These are phyloP conservation scores for Acanthopleura granulata DNA, from an alignment of 2,888 invertebrate genomes.

Conservation along the genomic window DNA sequence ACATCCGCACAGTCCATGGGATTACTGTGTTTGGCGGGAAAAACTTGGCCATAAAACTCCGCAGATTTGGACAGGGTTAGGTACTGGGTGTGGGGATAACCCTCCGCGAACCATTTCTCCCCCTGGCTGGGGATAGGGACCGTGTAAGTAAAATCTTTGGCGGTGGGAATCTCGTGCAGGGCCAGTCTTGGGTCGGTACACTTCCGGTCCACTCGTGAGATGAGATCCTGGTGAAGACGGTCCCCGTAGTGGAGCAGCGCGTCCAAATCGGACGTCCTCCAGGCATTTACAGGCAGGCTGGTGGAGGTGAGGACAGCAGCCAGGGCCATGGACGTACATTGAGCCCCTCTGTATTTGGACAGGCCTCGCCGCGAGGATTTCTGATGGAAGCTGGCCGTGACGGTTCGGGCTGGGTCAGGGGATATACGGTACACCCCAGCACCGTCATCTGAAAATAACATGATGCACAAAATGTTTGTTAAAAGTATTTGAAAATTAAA, in stretches of 20 bases:
- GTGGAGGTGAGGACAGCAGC: not conserved
- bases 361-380: not conserved
- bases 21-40: not conserved
- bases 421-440: not conserved
- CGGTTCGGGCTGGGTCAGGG: not conserved
- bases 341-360: slow-evolving; percentile 7
- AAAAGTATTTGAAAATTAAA: no score
- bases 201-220: not conserved
- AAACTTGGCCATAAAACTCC: slow-evolving; percentile 5
- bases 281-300: not conserved
- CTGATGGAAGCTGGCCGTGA: slow-evolving; percentile 4
- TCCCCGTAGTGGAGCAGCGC: not conserved
- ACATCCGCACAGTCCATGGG: not conserved
- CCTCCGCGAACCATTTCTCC: not conserved
- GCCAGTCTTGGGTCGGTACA: not conserved
- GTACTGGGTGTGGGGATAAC: not conserved
- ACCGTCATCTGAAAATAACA: not conserved
- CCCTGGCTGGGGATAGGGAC: not conserved
- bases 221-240: not conserved
- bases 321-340: slow-evolving; percentile 14
- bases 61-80: not conserved
- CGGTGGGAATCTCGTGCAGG: not conserved
- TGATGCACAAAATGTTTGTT: no score
- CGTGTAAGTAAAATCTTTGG: not conserved
- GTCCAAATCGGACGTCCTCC: not conserved